These are phyloP conservation scores for Antechinus stuartii DNA, from an alignment of 2,113 vertebrate species.

Conservation along the genomic window DNA sequence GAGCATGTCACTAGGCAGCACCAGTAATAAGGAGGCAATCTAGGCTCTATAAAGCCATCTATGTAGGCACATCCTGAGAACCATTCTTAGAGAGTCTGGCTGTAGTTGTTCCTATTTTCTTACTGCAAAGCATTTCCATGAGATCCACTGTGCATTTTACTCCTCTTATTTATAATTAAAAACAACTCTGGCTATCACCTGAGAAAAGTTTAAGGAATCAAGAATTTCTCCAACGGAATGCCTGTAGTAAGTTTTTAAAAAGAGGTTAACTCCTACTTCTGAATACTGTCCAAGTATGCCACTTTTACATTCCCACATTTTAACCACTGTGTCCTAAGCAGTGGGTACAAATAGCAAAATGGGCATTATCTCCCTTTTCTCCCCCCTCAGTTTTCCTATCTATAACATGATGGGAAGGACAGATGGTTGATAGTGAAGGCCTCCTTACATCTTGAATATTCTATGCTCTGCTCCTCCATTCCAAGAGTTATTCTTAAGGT, in stretches of 20 bases:
- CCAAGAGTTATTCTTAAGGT: neutral
- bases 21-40: neutral
- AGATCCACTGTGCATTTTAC: neutral
- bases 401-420: neutral
- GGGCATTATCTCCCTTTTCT: neutral
- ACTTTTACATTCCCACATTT: neutral
- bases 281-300: neutral
- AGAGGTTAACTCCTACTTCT: neutral
- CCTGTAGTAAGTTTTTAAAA: neutral
- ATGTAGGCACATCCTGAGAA: fast-evolving
- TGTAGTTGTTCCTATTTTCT: neutral
- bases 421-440: neutral
- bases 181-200: neutral
- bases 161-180: neutral
- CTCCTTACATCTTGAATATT: neutral
- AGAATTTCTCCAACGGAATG: neutral
- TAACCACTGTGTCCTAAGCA: neutral
- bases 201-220: neutral
- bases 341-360: neutral
- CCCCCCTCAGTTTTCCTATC: neutral
- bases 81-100: neutral
- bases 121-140: neutral
- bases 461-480: neutral
- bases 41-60: neutral
- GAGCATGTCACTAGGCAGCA: constrained; percentile 47